Evolutionary conservation across 1,140 invertebrate species (phyloP).

Genomic region (Aphis craccivora): DNA sequence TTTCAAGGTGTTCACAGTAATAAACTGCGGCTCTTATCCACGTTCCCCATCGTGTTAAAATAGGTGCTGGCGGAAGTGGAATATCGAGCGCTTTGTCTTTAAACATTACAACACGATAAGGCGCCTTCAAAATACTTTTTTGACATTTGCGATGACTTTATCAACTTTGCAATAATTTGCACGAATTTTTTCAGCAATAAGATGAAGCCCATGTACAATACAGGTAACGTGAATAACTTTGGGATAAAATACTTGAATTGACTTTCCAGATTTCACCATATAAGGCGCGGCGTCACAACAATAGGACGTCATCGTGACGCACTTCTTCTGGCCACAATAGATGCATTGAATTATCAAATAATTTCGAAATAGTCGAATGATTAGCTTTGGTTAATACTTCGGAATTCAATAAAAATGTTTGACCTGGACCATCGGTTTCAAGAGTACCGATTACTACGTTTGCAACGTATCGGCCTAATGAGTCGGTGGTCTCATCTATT

Average conservation of each 20-base stretch:
- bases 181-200: not conserved
- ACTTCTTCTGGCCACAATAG: not conserved
- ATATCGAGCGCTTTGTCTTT: too few relatives aligned
- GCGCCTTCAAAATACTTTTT: too few relatives aligned
- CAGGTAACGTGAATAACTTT: not conserved
- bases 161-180: not conserved
- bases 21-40: too few relatives aligned
- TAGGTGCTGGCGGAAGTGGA: too few relatives aligned
- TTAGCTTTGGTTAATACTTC: not conserved
- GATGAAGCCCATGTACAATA: not conserved
- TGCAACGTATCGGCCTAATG: not conserved
- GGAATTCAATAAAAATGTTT: not conserved
- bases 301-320: not conserved
- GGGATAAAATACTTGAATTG: not conserved
- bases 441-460: not conserved
- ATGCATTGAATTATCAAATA: constrained; percentile 14
- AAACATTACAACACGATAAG: too few relatives aligned
- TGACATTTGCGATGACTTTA: not conserved
- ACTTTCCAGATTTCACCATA: not conserved
- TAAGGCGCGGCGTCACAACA: not conserved
- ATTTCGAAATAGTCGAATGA: not conserved
- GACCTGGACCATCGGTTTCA: not conserved
- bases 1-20: too few relatives aligned
- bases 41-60: too few relatives aligned
- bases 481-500: not conserved